These are phyloP conservation scores for Pocillopora meandrina DNA, from an alignment of 92 coral and sea anemone genomes.

Conservation along the genomic window DNA sequence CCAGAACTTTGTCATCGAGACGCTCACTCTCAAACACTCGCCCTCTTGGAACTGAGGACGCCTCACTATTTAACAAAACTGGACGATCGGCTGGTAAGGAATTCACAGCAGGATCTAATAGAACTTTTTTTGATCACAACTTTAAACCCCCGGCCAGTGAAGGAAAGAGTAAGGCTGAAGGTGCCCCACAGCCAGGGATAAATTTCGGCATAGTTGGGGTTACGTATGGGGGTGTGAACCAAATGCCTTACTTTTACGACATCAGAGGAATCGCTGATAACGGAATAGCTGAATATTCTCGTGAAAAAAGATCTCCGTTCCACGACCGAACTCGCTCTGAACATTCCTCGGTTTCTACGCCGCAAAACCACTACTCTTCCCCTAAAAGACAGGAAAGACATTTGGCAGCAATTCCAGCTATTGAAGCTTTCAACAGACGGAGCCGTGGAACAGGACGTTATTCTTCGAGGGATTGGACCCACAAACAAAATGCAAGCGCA, in stretches of 20 bases:
- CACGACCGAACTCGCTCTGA: neutral
- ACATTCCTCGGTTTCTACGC: constrained; percentile 41
- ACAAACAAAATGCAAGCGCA: neutral
- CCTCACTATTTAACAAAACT: neutral
- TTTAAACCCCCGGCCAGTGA: neutral
- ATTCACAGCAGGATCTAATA: neutral
- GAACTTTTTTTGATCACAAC: neutral
- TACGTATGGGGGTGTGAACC: constrained; percentile 23
- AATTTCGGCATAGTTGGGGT: constrained; percentile 29
- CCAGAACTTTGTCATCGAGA: neutral
- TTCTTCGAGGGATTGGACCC: constrained; percentile 10
- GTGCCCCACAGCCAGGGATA: neutral
- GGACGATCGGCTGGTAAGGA: neutral
- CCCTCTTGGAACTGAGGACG: neutral
- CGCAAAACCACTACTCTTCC: neutral
- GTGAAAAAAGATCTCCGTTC: neutral
- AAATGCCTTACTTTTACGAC: constrained; percentile 27
- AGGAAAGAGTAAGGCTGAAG: neutral
- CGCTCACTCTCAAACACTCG: neutral
- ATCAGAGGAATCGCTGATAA: constrained; percentile 1
- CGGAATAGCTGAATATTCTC: neutral
- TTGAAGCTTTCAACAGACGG: constrained; percentile 10
- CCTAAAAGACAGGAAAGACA: constrained; percentile 4
- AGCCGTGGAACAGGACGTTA: constrained; percentile 3
- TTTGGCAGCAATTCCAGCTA: constrained; percentile 22